Base-by-base conservation (phyloP, 2,797 vertebrate genomes). In the Tokudaia tokunoshimensis region DNA sequence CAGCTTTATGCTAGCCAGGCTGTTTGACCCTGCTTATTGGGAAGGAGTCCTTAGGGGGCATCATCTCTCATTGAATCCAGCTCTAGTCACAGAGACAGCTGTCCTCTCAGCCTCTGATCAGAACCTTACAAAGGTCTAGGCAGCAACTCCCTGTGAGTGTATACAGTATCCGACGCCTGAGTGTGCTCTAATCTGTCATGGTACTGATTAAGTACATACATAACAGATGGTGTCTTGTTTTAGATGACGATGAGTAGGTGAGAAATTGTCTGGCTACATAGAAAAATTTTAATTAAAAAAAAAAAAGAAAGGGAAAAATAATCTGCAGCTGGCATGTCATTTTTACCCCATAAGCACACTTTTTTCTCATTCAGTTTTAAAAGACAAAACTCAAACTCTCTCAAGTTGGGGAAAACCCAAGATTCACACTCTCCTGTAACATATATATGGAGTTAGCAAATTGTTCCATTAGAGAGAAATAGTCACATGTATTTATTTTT, bases 161-260 rank as follows among this genome's bases (percentile, higher is more conserved):
- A 34, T 89, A 76, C 65, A 61, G 84, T 94, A 93, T 97, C 96
- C 72, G 79, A 97, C 82, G 94, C 81, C 91, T 75, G 78, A 95
- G 95, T 96, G 84, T 96, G 94, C 88, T 96, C 94, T 79, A 85
- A 86, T 96, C 96, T 97, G 95, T 94, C 97, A 96, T 67, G 75
- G 95, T 89, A 75, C 97, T 97, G 95, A 98, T 97, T 96, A 98
- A 98, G 96, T 97, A 92, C 92, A 97, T 96, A 94, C 34, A 76
- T 94, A 97, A 90, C 98, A 98, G 97, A 98, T 98, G 98, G 97
- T 74, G 95, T 98, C 97, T 97, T 97, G 95, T 96, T 98, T 98
- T 97, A 96, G 93, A 95, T 96, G 89, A 93, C 96, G 95, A 97
- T 96, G 97, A 98, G 97, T 98, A 98, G 97, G 97, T 98, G 97